phyloP scores from a whole-genome alignment of 2,797 vertebrate species.

The Gymnopithys bicolor region DNA sequence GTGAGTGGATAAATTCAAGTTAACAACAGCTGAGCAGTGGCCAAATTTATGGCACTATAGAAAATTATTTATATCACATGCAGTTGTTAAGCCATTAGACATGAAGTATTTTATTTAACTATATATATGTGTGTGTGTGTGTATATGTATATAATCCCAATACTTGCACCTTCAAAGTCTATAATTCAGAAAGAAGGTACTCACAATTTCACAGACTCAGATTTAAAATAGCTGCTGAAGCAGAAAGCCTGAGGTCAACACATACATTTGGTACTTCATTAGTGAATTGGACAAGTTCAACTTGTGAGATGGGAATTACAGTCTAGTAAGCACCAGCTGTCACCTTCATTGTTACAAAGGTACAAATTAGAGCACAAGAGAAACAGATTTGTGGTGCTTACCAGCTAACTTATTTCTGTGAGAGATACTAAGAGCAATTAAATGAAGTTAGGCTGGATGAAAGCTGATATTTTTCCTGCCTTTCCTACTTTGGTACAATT shows the following conservation, averaged over 20 bases:
- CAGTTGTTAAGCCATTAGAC: neutral
- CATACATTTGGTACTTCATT: neutral
- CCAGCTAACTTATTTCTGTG: neutral
- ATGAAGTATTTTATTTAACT: neutral
- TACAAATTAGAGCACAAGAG: neutral
- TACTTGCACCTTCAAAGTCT: neutral
- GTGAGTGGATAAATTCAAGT: neutral
- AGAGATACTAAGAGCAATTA: neutral
- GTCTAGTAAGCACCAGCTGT: neutral
- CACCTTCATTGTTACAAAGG: neutral
- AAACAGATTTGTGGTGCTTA: neutral
- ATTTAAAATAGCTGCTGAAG: neutral
- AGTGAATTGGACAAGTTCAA: neutral
- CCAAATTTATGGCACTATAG: neutral
- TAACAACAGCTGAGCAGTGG: neutral
- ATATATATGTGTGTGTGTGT: fast-evolving
- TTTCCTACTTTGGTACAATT: neutral
- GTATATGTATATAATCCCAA: too few species aligned
- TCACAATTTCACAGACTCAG: neutral
- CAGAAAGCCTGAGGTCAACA: neutral
- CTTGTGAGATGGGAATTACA: neutral
- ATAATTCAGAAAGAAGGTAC: neutral
- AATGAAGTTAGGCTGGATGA: neutral
- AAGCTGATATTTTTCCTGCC: neutral
- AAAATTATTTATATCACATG: neutral